These are phyloP conservation scores for Philhelius pedissequus DNA, from an alignment of 2,888 invertebrate species.

Conservation along the genomic window DNA sequence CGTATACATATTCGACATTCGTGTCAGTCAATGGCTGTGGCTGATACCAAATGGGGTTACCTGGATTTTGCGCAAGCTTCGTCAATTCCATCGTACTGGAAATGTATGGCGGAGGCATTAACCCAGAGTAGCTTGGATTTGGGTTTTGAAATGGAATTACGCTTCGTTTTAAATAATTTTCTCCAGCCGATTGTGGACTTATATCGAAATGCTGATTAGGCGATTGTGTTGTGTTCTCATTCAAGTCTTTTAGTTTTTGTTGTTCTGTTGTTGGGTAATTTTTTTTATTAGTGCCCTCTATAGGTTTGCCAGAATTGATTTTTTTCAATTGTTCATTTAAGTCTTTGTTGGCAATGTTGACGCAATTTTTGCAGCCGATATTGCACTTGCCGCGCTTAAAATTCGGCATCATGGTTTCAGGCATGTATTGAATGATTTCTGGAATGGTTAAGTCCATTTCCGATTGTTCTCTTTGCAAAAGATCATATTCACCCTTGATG, in stretches of 20 bases:
- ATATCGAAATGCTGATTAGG: conserved; percentile 25
- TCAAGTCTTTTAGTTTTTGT: not conserved
- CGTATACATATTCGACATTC: conserved; percentile 69
- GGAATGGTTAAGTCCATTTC: conserved; percentile 75
- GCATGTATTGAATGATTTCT: conserved; percentile 77
- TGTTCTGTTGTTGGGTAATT: not conserved
- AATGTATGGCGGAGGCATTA: conserved; percentile 54
- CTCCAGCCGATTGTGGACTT: conserved; percentile 6
- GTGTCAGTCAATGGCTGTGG: conserved; percentile 50
- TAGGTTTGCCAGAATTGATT: not conserved
- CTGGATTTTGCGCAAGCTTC: conserved; percentile 56
- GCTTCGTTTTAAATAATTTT: conserved; percentile 46
- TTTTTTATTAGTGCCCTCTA: not conserved
- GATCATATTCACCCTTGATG: conserved; percentile 77
- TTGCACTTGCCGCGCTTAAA: conserved; percentile 75
- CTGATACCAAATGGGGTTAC: conserved; percentile 63
- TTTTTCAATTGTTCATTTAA: not conserved
- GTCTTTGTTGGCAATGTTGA: conserved; percentile 32
- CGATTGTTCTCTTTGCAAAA: conserved; percentile 73
- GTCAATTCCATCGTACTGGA: conserved; percentile 42
- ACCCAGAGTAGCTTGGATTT: conserved; percentile 30
- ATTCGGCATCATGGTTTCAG: conserved; percentile 74
- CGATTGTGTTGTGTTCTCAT: conserved; percentile 1
- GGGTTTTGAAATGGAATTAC: conserved; percentile 53
- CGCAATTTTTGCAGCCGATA: conserved; percentile 70